Base-by-base conservation (phyloP, 2,797 vertebrate species). In the Somateria mollissima region DNA sequence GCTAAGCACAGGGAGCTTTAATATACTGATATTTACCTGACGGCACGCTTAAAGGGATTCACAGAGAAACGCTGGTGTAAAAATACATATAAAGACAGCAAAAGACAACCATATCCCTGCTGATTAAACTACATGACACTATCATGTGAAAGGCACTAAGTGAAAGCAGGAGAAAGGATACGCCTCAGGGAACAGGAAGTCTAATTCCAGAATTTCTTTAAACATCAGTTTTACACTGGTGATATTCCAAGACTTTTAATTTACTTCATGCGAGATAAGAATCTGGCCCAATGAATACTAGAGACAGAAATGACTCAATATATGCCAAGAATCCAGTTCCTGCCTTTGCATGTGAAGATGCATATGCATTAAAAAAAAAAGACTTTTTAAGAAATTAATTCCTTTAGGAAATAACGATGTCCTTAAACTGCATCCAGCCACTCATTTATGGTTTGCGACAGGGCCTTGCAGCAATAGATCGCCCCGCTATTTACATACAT, bases 11-110 rank as follows among this genome's bases (percentile, higher is more conserved):
- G 41, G 28, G 24, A 82, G 56, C 32, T 65, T 49, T 17, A 41
- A 70, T 7, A 34, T 22, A 3, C 9, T 9, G 8, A 0, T 43
- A 16, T 53, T 84, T 58, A 67, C 53, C 34, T 25, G 17, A 49
- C 0, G 34, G 32, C 1, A 24, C 7, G 3, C 22, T 71, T 24
- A 12, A 67, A 69, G 1, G 10, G 18, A 32, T 1, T n/a, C 45
- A 47, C 57, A 12, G 2, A 43, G 28, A 60, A 71, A 28, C 4
- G 11, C 43, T 81, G 28, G 13, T 14, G 18, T 57, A 76, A 81
- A 85, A 79, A 74, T 8, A 34, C 10, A 24, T 0, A 15, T 11
- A 30, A 75, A 84, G 18, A 21, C 5, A 43, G 66, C 17, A 56
- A 16, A 58, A 37, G 22, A 64, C 85, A 83, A 54, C 17, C 39